These are phyloP conservation scores for Perccottus glenii DNA, from an alignment of 2,113 vertebrate species.

Conservation along the genomic window DNA sequence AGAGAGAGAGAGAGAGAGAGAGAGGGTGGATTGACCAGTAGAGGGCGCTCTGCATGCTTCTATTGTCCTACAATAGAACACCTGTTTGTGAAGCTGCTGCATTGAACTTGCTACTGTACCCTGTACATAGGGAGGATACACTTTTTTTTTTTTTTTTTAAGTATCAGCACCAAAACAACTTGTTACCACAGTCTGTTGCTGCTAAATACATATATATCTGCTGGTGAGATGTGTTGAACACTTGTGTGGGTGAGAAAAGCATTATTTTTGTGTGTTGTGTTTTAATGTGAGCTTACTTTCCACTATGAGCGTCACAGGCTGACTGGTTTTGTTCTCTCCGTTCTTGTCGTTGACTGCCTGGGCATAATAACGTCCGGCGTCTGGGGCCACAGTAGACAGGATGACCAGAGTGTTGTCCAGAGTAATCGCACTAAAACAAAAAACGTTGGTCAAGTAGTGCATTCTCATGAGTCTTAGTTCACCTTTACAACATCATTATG, in stretches of 20 bases:
- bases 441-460: not conserved
- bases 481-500: constrained; percentile 6
- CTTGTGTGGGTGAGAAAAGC: constrained; percentile 2
- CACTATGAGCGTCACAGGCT: constrained; percentile 89
- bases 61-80: constrained; percentile 20
- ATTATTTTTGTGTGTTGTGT: constrained; percentile 22
- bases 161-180: constrained; percentile 13
- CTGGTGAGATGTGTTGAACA: not conserved
- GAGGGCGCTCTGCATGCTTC: constrained; percentile 60
- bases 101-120: not conserved
- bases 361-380: constrained; percentile 93
- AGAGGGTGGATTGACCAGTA: constrained; percentile 27
- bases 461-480: constrained; percentile 4
- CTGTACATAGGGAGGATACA: not conserved
- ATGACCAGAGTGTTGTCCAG: constrained; percentile 97
- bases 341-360: constrained; percentile 99
- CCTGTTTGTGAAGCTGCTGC: constrained; percentile 45
- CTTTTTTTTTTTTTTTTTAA: not conserved
- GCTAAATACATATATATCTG: constrained; percentile 35
- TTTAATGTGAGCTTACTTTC: constrained; percentile 84
- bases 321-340: constrained; percentile 98
- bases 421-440: constrained; percentile 88
- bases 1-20: not conserved
- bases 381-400: constrained; percentile 93
- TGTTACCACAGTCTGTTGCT: constrained; percentile 29